These are phyloP conservation scores for Drosophila gaucha DNA, from an alignment of 2,888 invertebrate genomes.

Conservation along the genomic window DNA sequence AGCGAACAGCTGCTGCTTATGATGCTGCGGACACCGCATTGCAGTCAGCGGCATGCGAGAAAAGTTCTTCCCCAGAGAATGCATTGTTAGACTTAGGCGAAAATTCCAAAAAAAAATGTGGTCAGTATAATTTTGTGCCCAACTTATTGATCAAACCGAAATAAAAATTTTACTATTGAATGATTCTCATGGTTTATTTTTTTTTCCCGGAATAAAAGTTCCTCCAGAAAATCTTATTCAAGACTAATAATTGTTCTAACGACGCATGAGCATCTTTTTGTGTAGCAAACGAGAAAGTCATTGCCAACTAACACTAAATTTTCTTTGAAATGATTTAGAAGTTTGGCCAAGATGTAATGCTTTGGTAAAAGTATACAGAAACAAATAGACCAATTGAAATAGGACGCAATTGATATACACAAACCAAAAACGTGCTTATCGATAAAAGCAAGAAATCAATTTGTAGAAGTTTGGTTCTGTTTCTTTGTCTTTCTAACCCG, in stretches of 20 bases:
- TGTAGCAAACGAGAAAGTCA: slow-evolving; percentile 9
- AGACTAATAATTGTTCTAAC: not conserved
- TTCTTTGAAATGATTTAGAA: too few relatives aligned
- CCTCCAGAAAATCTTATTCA: slow-evolving; percentile 5
- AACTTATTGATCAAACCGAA: not conserved
- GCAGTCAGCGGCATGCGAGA: not conserved
- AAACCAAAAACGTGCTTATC: too few relatives aligned
- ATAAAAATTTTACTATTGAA: slow-evolving; percentile 12
- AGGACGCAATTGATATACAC: too few relatives aligned
- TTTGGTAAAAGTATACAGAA: too few relatives aligned
- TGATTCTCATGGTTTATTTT: slow-evolving; percentile 13
- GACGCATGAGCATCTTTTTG: not conserved
- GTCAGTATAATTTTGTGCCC: not conserved
- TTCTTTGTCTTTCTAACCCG: too few relatives aligned
- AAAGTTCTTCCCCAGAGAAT: slow-evolving; percentile 13
- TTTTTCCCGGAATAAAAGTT: slow-evolving; percentile 9
- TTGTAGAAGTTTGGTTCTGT: too few relatives aligned
- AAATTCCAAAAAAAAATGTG: not conserved
- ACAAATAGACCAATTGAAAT: too few relatives aligned
- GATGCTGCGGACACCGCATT: not conserved
- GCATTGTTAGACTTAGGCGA: slow-evolving; percentile 13
- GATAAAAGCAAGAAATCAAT: too few relatives aligned
- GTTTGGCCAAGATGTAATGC: too few relatives aligned
- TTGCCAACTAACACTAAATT: too few relatives aligned
- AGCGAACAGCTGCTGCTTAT: not conserved